Base-by-base conservation (phyloP, 2,113 vertebrate genomes). In the Oxyruncus cristatus region DNA sequence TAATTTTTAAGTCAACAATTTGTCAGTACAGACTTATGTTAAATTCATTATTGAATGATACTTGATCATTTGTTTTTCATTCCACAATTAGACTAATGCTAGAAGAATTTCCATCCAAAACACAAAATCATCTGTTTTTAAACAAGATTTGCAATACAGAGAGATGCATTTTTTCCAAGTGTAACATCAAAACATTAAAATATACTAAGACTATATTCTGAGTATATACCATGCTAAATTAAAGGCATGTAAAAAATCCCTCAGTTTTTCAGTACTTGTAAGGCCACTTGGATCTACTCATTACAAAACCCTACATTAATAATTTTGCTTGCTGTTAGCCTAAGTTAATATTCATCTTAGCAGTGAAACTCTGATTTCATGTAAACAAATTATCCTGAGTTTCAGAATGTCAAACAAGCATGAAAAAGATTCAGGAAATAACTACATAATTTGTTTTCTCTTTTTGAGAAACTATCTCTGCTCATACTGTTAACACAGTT, bases 381-480 rank as follows among this genome's bases (percentile, higher is more conserved):
- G 68, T 72, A 86, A 86, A 13, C 79, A 94, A 96, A 96, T 95
- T 94, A 96, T 92, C n/a, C 88, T 71, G 85, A 96, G 79, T 92
- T 94, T 86, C 85, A 88, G 49, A 83, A 92, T 62, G 58, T 77
- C 6, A 26, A 88, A 88, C n/a, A 90, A 86, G 63, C 88, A 95
- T 92, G 35, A 91, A 94, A 95, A 95, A 85, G 75, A 83, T 67
- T 92, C 72, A 86, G 79, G 79, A 94, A 94, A 94, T 88, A 93
- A 37, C 91, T 92, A 79, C 44, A 88, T 92, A 90, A 95, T 93
- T 93, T 94, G 58, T 94, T 90, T 73, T 56, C 82, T 76, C 82
- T 83, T 96, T 87, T 66, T 83, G 75, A 93, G 78, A 95, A 94
- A 85, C 80, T 88, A 83, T 95, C 83, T 93, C 71, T 93, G 63